Evolutionary conservation across 1,140 invertebrate species (phyloP).

Genomic region (Kradibia gibbosae): DNA sequence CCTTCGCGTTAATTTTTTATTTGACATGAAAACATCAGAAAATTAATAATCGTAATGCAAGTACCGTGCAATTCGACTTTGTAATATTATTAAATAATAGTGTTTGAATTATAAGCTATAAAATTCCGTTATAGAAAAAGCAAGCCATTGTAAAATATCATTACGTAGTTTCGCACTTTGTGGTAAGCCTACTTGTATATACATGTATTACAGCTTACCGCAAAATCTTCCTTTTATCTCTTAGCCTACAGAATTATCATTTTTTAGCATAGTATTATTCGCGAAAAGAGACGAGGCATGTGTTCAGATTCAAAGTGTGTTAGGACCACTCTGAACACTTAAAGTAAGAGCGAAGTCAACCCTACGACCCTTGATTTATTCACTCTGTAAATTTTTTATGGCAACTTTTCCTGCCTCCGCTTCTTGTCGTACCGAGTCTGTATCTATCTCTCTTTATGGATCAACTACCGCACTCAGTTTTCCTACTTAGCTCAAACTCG

Average conservation of each 20-base stretch:
- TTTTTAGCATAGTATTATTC: conserved; percentile 7
- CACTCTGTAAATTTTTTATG: conserved; percentile 67
- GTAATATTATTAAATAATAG: not conserved
- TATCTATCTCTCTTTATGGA: not conserved
- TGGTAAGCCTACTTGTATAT: not conserved
- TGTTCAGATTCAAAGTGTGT: conserved; percentile 25
- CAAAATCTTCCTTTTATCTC: conserved; percentile 15
- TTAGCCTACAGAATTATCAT: conserved; percentile 17
- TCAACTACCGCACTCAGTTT: not conserved
- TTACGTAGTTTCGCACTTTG: not conserved
- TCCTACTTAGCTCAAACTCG: conserved; percentile 2
- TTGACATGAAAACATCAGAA: too few relatives aligned
- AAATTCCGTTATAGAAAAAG: not conserved
- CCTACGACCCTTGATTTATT: conserved; percentile 67
- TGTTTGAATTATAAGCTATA: not conserved
- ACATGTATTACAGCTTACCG: not conserved
- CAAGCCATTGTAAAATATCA: not conserved
- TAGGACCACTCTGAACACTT: conserved; percentile 57
- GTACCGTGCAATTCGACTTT: not conserved
- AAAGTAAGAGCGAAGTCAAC: conserved; percentile 60
- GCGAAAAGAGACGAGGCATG: not conserved
- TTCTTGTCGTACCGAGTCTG: conserved; percentile 16
- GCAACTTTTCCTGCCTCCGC: conserved; percentile 43
- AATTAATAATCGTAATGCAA: not conserved
- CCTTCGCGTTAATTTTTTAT: too few relatives aligned